Conservation (phyloP, 2,113 vertebrate species). For the Rafetus swinhoei region DNA sequence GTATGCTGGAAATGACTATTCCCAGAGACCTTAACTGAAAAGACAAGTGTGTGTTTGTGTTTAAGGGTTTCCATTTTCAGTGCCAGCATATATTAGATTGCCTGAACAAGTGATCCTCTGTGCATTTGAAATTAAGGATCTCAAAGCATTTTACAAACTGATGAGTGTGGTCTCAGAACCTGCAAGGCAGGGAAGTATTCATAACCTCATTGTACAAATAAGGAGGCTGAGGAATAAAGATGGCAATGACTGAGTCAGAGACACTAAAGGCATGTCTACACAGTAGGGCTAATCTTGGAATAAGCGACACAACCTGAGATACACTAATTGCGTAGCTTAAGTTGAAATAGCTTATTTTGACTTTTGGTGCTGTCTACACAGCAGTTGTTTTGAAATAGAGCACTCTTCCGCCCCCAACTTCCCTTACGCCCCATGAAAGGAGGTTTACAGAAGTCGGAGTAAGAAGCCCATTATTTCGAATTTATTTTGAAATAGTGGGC, state of each 20-base stretch:
- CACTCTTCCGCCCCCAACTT: too few species aligned
- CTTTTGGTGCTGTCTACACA: too few species aligned
- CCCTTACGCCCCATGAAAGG: too few species aligned
- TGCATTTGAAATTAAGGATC: background rate
- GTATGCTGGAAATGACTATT: background rate
- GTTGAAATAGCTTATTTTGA: too few species aligned
- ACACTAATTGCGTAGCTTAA: too few species aligned
- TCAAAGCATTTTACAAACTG: background rate
- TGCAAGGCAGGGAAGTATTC: background rate
- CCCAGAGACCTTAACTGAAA: background rate
- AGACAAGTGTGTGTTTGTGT: background rate
- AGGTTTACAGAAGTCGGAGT: too few species aligned
- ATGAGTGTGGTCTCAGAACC: background rate
- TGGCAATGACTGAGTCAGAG: background rate
- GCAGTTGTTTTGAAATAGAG: too few species aligned
- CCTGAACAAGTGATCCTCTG: background rate
- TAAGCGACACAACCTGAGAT: too few species aligned
- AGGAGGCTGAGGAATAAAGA: background rate
- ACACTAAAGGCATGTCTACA: background rate
- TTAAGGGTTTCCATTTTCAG: background rate
- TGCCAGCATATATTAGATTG: background rate
- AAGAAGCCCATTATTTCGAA: too few species aligned
- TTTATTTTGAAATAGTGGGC: too few species aligned
- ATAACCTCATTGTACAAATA: background rate
- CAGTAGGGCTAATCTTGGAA: too few species aligned